Conservation (phyloP, 2,797 vertebrate species). For the Sciaenops ocellatus region DNA sequence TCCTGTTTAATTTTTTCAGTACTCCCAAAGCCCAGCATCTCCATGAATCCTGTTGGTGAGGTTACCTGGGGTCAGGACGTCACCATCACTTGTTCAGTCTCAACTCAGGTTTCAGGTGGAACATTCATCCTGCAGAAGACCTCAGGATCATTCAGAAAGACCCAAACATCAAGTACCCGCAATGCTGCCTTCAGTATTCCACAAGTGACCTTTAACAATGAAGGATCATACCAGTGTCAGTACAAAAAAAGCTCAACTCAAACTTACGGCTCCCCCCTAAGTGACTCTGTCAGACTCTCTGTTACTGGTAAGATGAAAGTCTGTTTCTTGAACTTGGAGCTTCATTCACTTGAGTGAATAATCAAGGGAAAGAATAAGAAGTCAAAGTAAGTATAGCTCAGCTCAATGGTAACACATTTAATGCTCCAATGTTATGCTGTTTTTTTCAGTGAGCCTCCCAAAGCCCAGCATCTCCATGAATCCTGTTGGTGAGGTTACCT, state of each 20-base stretch:
- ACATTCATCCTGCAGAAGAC: slow-evolving; percentile 17
- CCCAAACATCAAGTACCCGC: background rate
- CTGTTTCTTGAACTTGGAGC: background rate
- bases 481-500: background rate
- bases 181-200: background rate
- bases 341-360: no score
- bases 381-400: background rate
- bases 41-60: background rate
- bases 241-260: background rate
- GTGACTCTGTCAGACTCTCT: slow-evolving; percentile 6
- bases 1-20: background rate
- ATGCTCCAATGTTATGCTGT: background rate
- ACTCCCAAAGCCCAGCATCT: slow-evolving; percentile 21
- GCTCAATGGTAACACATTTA: background rate
- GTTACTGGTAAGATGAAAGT: slow-evolving; percentile 3
- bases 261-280: background rate
- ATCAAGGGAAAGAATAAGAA: background rate
- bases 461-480: slow-evolving; percentile 10
- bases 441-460: background rate
- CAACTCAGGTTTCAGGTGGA: background rate
- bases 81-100: slow-evolving; percentile 17
- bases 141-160: slow-evolving; percentile 4
- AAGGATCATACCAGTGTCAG: slow-evolving; percentile 9
- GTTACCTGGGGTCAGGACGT: slow-evolving; percentile 16
- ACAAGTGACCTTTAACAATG: background rate